These are phyloP conservation scores for Beaufortia kweichowensis DNA, from an alignment of 2,113 vertebrate genomes.

Conservation along the genomic window DNA sequence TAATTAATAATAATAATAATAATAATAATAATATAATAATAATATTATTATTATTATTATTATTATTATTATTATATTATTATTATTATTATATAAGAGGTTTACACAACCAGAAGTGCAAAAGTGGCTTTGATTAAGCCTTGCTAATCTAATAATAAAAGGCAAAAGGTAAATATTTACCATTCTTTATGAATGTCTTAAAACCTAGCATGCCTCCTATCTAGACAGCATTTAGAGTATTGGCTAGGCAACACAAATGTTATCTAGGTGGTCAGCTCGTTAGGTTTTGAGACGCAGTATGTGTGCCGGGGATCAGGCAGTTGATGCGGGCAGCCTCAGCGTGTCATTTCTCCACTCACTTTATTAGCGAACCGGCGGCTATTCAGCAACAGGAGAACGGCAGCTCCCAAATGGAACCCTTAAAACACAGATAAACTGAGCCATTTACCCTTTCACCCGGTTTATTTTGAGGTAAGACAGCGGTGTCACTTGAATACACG, in stretches of 20 bases:
- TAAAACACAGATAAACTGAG: slow-evolving; percentile 49
- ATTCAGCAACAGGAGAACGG: slow-evolving; percentile 46
- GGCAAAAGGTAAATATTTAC: too few species aligned
- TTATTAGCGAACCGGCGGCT: slow-evolving; percentile 47
- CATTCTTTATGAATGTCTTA: background rate
- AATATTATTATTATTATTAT: too few species aligned
- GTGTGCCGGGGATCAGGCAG: slow-evolving; percentile 19
- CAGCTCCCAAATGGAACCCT: slow-evolving; percentile 52
- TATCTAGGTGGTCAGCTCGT: background rate
- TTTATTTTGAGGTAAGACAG: slow-evolving; percentile 50
- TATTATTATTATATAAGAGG: too few species aligned
- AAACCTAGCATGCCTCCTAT: background rate
- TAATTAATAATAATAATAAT: too few species aligned
- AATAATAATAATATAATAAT: too few species aligned
- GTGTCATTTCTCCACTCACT: slow-evolving; percentile 23
- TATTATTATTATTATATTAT: too few species aligned
- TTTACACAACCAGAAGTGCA: too few species aligned
- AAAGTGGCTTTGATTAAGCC: too few species aligned
- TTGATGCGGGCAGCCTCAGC: slow-evolving; percentile 29
- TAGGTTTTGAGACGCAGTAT: background rate
- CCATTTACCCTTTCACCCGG: slow-evolving; percentile 13
- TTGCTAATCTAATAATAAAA: too few species aligned
- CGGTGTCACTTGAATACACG: background rate
- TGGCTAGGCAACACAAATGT: background rate
- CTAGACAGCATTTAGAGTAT: background rate